Base-by-base conservation (phyloP, 2,113 vertebrate species). In the Brachirus orientalis region DNA sequence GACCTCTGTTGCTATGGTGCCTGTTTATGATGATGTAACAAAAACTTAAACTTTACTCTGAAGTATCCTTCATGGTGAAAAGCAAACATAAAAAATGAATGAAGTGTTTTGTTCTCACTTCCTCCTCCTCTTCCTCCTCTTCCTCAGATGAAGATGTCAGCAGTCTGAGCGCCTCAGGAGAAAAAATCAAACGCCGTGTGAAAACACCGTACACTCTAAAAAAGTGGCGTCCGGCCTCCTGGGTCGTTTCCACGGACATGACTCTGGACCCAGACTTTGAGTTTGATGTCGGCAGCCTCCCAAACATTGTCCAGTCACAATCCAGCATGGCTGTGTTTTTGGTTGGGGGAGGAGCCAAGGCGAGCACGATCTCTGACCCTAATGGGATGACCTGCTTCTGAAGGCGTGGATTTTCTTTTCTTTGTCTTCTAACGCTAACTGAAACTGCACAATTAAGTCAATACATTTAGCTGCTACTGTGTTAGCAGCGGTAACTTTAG, bases 201-300 rank as follows among this genome's bases (percentile, higher is more conserved):
- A 98, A 99, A 90, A 99, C 97, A 0, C 97, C 97, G 0, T 98
- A 99, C 85, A 96, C 96, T 0, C 92, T 99, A 3, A 98, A 98
- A 81, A 94, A 95, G 64, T 96, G 95, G 95, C 95, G 96, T 4
- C 96, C 97, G 0, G 95, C 96, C 0, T 97, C 96, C 0, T 98
- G 96, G 97, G 95, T 95, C 45, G 94, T 97, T 79, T 95, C 97
- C 79, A 95, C 95, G 0, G 95, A 98, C 18, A 90, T 92, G 0
- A 64, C 60, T 0, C 89, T 96, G 64, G 95, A 92, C 86, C 92
- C 90, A 7, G 96, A 92, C 87, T 93, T 92, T 10, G 94, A 94
- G 79, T 94, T 96, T 78, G 94, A 94, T 8, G 71, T 56, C 28
- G 93, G 92, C 72, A 10, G 6, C 28, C 28, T 65, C 16, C 44